phyloP scores from a whole-genome alignment of 1,140 invertebrate genomes.

The Propsilocerus akamusi region DNA sequence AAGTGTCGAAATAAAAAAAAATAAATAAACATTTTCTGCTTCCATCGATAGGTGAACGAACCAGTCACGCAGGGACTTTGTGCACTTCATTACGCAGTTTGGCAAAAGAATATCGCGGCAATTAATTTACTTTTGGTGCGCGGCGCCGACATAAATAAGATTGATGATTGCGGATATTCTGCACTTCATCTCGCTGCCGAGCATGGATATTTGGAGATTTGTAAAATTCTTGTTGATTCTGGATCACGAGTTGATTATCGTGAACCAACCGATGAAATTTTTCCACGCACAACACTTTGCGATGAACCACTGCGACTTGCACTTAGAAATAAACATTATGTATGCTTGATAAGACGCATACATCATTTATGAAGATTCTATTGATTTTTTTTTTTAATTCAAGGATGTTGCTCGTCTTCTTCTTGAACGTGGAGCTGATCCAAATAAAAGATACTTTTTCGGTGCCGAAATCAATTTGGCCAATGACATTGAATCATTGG shows the following conservation, averaged over 20 bases:
- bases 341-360: conserved; percentile 23
- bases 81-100: conserved; percentile 84
- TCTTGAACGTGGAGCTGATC: conserved; percentile 50
- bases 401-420: conserved; percentile 44
- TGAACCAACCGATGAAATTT: conserved; percentile 42
- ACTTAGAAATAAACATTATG: conserved; percentile 67
- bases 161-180: conserved; percentile 79
- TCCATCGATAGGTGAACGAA: conserved; percentile 38
- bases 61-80: conserved; percentile 60
- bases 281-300: conserved; percentile 49
- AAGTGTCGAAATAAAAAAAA: not conserved
- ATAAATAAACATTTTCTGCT: not conserved
- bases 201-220: conserved; percentile 56
- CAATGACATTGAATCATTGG: conserved; percentile 61
- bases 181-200: conserved; percentile 73
- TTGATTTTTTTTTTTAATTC: not conserved
- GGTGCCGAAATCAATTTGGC: conserved; percentile 79
- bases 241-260: conserved; percentile 65
- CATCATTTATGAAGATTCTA: not conserved
- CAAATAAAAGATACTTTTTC: conserved; percentile 70
- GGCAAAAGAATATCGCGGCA: conserved; percentile 65
- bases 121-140: conserved; percentile 54
- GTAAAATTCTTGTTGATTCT: conserved; percentile 54
- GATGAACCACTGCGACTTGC: conserved; percentile 68
- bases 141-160: conserved; percentile 65